Percentiles rank a stretch among this genome's conserved stretches.
Evolutionary conservation across 2,113 vertebrate genomes (phyloP).

Genomic region (Asarcornis scutulata): DNA sequence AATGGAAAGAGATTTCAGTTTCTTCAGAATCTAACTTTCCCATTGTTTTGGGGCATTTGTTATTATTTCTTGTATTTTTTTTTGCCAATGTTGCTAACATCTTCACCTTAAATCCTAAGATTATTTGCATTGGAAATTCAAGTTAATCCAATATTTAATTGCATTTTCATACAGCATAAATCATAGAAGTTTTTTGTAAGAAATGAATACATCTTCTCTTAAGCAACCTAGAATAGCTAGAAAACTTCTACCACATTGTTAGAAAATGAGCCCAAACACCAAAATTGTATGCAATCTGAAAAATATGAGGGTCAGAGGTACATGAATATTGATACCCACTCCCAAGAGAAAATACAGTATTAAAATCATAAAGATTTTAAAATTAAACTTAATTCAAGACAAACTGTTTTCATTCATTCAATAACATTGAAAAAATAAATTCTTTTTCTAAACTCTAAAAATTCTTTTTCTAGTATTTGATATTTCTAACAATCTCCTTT

Average conservation of each 20-base stretch:
- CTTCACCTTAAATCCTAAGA: not conserved
- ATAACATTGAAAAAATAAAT: not conserved
- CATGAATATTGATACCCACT: not conserved
- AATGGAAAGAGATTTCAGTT: not conserved
- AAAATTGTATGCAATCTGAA: not conserved
- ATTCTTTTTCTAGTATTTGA: not conserved
- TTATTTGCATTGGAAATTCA: not conserved
- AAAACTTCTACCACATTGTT: not conserved
- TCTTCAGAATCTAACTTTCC: not conserved
- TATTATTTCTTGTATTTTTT: not conserved
- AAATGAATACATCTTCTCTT: not conserved
- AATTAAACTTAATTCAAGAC: not conserved
- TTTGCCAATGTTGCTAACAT: not conserved
- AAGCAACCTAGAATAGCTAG: not conserved
- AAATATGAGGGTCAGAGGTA: not conserved
- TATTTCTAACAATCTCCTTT: not conserved
- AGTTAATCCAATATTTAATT: not conserved
- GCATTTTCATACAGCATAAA: not conserved
- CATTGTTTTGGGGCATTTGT: not conserved
- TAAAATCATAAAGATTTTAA: not conserved
- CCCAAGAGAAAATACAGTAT: not conserved
- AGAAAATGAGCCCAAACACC: not conserved
- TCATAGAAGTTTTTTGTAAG: not conserved
- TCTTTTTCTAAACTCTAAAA: not conserved
- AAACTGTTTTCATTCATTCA: not conserved